Evolutionary conservation across 2,113 vertebrate species (phyloP), one percentile per base, ranked within the genome.

Genomic region (Gadus chalcogrammus): DNA sequence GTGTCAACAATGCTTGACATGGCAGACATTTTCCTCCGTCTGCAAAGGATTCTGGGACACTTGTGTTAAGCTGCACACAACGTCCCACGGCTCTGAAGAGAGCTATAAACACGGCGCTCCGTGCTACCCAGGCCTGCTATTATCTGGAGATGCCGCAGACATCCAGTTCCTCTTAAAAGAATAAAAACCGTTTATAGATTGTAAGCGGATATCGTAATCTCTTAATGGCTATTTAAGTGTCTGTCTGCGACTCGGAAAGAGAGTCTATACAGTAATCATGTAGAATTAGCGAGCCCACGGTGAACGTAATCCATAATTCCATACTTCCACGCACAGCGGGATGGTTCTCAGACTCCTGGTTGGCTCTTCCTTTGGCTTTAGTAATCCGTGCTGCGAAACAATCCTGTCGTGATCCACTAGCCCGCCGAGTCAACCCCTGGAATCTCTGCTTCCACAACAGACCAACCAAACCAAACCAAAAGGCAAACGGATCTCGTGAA

Each of bases 371-470:
- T 17, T n/a, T 68, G 53, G 22, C 65, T 78, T 58, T 2, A 1
- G 52, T 53, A 72, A 3, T 15, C 11, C 65, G 75, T 70, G 71
- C 65, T 2, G 24, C 82, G 72, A 67, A 69, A 87, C 88, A 90
- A 83, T 89, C 79, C 72, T 77, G 65, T 87, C 78, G 85, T 90
- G 91, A 90, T 85, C 83, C 52, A 64, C 61, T 78, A 62, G 22
- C 68, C 65, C 72, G 72, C 56, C 74, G 68, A 81, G 88, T 85
- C 88, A 88, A 86, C 42, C 79, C 70, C 69, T 72, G 87, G 85
- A 90, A 90, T 88, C 55, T 82, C 90, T 88, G 75, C 83, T 72
- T 69, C 63, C 65, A 77, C 80, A 83, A 84, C 72, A 65, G 42
- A 67, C 61, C 70, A 20, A 82, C 85, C 81, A 82, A 62, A 48